Evolutionary conservation across 2,797 vertebrate species (phyloP), one percentile per base, ranked within the genome.

Genomic region (Lepilemur septentrionalis): DNA sequence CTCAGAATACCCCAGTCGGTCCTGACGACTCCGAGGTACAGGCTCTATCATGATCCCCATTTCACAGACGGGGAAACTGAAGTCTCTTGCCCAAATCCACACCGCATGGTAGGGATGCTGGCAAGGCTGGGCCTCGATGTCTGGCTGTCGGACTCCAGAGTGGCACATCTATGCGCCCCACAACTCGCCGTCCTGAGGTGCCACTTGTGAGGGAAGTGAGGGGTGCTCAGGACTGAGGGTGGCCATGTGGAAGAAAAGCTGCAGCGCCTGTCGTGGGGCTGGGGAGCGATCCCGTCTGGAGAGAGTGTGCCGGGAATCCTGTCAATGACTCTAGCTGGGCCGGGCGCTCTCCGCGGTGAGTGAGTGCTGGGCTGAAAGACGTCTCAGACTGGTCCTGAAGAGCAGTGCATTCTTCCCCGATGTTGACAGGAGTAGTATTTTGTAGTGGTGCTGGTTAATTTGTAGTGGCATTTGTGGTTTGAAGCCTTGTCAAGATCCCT

Each of bases 401-500:
- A 91, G 97, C 3, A 88, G 32, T 1, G 32, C 93, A 81, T 73
- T 96, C 95, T 65, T 94, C 48, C 35, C 82, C 3, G 52, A 91
- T 75, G 96, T n/a, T 89, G 96, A 97, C 70, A 93, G 97, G 97
- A 98, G 90, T 89, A 97, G 92, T 86, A 94, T 69, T 96, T 94
- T 90, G 96, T 95, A 96, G 95, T 89, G 96, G 96, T 76, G 97
- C 95, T 75, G 91, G 97, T 98, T 98, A 98, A 98, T 97, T 98
- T 98, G 96, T 97, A 97, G 98, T 97, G 97, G 94, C 95, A 97
- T 96, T 98, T 97, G 97, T 94, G 98, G 94, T 97, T 98, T 98
- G 97, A 98, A 98, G 98, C 95, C 95, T 97, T 98, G 98, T 97
- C 97, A 98, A 91, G 97, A 96, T 95, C 97, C 97, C 92, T 95